Evolutionary conservation across 2,797 vertebrate species (phyloP).

Genomic region (Spinus olivaceus): DNA sequence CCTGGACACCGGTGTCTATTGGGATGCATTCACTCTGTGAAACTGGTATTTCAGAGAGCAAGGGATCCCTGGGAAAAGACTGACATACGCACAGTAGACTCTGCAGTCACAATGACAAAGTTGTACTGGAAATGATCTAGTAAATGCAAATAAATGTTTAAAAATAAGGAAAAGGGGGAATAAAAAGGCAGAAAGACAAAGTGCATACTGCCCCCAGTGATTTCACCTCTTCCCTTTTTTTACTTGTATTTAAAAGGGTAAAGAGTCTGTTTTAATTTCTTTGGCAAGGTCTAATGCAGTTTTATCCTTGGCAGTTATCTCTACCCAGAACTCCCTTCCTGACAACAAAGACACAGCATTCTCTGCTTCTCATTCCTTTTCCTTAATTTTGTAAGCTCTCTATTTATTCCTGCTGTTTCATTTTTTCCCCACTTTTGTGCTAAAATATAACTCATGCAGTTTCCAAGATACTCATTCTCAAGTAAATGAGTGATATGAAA

Average conservation of each 20-base stretch:
- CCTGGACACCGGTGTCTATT: not conserved
- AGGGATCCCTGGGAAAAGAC: rapidly evolving
- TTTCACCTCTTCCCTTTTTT: not conserved
- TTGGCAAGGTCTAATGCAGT: not conserved
- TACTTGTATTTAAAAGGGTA: not conserved
- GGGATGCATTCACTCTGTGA: not conserved
- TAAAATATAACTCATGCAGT: not conserved
- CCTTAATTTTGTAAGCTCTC: not conserved
- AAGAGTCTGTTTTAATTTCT: not conserved
- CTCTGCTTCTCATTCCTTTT: not conserved
- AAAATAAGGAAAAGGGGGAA: not conserved
- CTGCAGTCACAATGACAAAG: not conserved
- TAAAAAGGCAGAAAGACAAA: not conserved
- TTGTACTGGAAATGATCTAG: not conserved
- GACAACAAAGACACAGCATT: not conserved
- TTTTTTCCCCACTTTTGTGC: not conserved
- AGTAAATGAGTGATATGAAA: not conserved
- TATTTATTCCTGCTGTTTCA: not conserved
- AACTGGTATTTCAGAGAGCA: not conserved
- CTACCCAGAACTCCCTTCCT: rapidly evolving
- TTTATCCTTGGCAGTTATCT: not conserved
- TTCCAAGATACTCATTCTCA: not conserved
- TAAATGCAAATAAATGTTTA: not conserved
- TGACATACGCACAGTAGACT: not conserved
- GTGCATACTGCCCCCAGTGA: not conserved